Conservation (phyloP, 2,888 invertebrate genomes). For the Pocota personata region DNA sequence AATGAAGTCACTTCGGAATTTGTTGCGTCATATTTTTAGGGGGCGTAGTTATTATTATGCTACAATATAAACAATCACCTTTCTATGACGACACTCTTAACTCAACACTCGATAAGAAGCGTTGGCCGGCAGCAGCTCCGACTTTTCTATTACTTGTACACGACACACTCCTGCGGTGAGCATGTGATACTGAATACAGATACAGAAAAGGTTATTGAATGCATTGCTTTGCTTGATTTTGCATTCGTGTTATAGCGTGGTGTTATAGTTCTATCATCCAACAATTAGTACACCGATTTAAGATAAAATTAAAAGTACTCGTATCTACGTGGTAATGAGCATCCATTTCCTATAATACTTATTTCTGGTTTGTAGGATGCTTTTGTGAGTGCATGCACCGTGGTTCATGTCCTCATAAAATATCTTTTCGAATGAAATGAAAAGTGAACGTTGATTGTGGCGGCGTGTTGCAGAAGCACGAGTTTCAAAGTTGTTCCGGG, state of each 20-base stretch:
- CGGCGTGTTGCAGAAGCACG: neutral
- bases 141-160: neutral
- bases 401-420: constrained; percentile 19
- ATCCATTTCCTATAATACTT: neutral
- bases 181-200: too few relatives aligned
- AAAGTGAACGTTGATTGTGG: constrained; percentile 30
- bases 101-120: neutral
- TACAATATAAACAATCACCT: neutral
- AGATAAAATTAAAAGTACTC: neutral
- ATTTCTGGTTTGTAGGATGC: constrained; percentile 6
- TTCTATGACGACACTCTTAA: neutral
- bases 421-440: constrained; percentile 27
- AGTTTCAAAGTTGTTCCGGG: constrained; percentile 24
- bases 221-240: neutral
- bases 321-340: neutral
- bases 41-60: too few relatives aligned
- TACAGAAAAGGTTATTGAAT: neutral
- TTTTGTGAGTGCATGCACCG: neutral
- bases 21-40: too few relatives aligned
- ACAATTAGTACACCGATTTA: neutral
- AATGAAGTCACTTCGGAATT: too few relatives aligned
- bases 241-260: neutral
- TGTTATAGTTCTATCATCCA: neutral
- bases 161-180: neutral
- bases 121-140: neutral